Percentiles rank a stretch among this genome's conserved stretches.
These are phyloP conservation scores for Rhyzopertha dominica DNA, from an alignment of 1,140 invertebrate genomes.

Conservation along the genomic window DNA sequence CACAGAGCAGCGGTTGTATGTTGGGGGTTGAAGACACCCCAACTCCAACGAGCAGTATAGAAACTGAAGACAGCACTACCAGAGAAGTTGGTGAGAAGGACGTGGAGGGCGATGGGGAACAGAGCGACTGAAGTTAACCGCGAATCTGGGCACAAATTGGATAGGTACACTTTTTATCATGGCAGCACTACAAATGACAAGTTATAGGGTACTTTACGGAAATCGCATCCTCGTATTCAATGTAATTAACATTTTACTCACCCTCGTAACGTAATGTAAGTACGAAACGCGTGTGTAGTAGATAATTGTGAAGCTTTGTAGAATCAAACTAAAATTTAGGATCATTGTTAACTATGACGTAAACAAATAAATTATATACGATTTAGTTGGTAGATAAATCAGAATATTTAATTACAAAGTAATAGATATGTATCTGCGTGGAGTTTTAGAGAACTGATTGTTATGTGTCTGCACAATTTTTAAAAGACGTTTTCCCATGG, in stretches of 20 bases:
- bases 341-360: conserved; percentile 46
- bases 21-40: conserved; percentile 48
- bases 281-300: conserved; percentile 10
- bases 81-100: conserved; percentile 52
- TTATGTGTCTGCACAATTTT: conserved; percentile 15
- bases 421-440: too few relatives aligned
- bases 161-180: conserved; percentile 27
- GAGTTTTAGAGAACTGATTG: conserved; percentile 4
- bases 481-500: conserved; percentile 7
- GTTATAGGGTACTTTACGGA: conserved; percentile 5
- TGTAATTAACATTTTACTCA: conserved; percentile 3
- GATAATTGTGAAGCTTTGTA: conserved; percentile 40
- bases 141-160: conserved; percentile 28
- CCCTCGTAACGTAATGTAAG: neutral
- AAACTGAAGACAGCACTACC: conserved; percentile 54
- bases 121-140: conserved; percentile 48
- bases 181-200: conserved; percentile 37
- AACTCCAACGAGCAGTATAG: conserved; percentile 56
- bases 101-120: conserved; percentile 56
- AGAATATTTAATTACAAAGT: conserved; percentile 37
- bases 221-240: conserved; percentile 9
- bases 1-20: conserved; percentile 26
- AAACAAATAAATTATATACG: conserved; percentile 38
- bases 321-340: conserved; percentile 43
- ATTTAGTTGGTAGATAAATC: conserved; percentile 38